phyloP scores from a whole-genome alignment of 92 coral and sea anemone genomes.

The Porites divaricata region DNA sequence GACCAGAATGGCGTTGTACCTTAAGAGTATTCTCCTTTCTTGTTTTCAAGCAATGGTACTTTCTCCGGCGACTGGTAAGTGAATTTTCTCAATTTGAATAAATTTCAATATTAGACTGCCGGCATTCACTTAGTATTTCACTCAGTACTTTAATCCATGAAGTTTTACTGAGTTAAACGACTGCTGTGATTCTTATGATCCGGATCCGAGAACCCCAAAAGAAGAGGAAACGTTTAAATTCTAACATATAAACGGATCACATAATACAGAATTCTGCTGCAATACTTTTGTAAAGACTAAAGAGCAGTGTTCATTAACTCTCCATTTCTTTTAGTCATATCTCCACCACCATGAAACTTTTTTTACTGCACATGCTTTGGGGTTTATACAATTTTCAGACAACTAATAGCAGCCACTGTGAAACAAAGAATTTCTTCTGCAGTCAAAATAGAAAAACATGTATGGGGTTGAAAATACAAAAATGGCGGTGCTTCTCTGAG shows the following conservation, averaged over 20 bases:
- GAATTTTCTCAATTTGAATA: neutral
- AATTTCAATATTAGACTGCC: neutral
- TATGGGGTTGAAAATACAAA: neutral
- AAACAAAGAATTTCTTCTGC: neutral
- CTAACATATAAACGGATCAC: too few species aligned
- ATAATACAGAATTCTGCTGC: too few species aligned
- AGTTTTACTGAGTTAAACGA: neutral
- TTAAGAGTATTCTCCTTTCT: neutral
- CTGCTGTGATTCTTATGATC: too few species aligned
- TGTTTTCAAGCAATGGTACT: neutral
- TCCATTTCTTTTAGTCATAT: too few species aligned
- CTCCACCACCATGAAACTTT: too few species aligned
- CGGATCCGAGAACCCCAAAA: too few species aligned
- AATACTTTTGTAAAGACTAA: too few species aligned
- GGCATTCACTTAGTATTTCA: neutral
- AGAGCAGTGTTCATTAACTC: too few species aligned
- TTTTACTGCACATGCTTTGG: too few species aligned
- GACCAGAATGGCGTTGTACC: neutral
- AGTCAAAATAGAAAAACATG: neutral
- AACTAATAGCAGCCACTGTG: neutral
- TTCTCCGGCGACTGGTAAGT: slow-evolving; percentile 16
- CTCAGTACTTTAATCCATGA: neutral
- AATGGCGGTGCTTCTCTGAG: neutral
- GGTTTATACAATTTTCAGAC: too few species aligned
- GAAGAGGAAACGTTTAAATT: too few species aligned